Percentiles rank a stretch among this genome's conserved stretches.
Conservation (phyloP, 2,797 vertebrate species). For the Momotus momota region DNA sequence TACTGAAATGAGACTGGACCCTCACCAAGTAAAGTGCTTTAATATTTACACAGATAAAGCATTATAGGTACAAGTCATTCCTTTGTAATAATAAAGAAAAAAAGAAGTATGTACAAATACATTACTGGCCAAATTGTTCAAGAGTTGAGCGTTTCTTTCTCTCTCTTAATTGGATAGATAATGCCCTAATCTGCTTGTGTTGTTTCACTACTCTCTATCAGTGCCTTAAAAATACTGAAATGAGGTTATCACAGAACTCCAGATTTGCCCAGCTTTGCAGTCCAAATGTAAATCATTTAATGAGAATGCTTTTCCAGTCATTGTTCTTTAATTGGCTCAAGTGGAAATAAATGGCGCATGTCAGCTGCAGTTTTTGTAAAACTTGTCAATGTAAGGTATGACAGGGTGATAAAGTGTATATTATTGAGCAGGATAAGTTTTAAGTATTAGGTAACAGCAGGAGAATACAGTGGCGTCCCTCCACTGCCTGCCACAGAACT, state of each 20-base stretch:
- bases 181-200: conserved; percentile 25
- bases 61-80: not conserved
- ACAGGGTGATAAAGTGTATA: conserved; percentile 32
- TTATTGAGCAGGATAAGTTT: conserved; percentile 65
- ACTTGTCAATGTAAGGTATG: conserved; percentile 11
- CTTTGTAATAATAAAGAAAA: not conserved
- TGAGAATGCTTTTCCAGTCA: conserved; percentile 7
- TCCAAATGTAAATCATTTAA: conserved; percentile 23
- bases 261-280: conserved; percentile 27
- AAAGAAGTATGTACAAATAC: not conserved
- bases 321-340: conserved; percentile 38
- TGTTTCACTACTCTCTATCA: not conserved
- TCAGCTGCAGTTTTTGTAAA: conserved; percentile 7
- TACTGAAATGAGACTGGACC: not conserved
- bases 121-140: conserved; percentile 1
- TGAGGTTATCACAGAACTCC: conserved; percentile 27
- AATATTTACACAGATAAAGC: not conserved
- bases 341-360: conserved; percentile 51
- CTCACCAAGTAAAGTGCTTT: not conserved
- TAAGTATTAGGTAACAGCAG: conserved; percentile 61
- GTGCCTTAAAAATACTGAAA: conserved; percentile 31
- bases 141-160: not conserved
- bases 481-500: conserved; percentile 73
- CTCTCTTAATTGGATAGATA: conserved; percentile 43
- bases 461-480: conserved; percentile 67